Percentiles rank a stretch among this genome's conserved stretches.
Evolutionary conservation across 2,888 invertebrate genomes (phyloP).

Genomic region (Tortricodes alternella): DNA sequence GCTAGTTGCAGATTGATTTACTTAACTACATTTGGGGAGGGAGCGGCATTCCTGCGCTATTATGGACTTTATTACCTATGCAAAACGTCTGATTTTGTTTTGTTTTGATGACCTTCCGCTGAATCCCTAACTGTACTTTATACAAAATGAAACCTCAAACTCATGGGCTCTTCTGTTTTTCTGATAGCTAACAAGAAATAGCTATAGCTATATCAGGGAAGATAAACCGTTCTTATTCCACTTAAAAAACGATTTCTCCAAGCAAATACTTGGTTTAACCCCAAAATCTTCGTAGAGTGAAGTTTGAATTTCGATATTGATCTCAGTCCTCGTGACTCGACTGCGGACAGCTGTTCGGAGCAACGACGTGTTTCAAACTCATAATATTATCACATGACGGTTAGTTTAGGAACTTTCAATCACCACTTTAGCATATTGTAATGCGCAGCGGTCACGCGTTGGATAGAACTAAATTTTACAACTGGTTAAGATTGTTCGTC

Average conservation of each 20-base stretch:
- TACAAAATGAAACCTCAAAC: neutral
- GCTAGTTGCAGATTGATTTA: too few relatives aligned
- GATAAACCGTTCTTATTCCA: constrained; percentile 10
- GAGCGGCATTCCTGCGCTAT: too few relatives aligned
- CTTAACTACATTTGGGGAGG: too few relatives aligned
- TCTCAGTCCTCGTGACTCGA: constrained; percentile 20
- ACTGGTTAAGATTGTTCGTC: too few relatives aligned
- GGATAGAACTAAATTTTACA: too few relatives aligned
- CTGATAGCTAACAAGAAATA: neutral
- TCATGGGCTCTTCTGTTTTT: neutral
- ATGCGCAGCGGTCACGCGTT: too few relatives aligned
- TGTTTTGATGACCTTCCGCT: too few relatives aligned
- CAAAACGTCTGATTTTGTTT: too few relatives aligned
- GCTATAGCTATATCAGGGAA: neutral
- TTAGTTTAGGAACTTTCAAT: too few relatives aligned
- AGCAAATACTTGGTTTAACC: constrained; percentile 13
- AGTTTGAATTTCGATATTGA: constrained; percentile 27
- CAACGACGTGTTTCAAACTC: neutral
- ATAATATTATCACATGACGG: neutral
- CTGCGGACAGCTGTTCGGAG: constrained; percentile 13
- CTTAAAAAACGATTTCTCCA: constrained; percentile 7
- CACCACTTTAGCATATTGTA: too few relatives aligned
- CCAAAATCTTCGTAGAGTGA: constrained; percentile 4
- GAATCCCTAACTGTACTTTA: too few relatives aligned
- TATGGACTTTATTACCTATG: too few relatives aligned